phyloP scores from a whole-genome alignment of 2,113 vertebrate genomes.

The Rhea americana region DNA sequence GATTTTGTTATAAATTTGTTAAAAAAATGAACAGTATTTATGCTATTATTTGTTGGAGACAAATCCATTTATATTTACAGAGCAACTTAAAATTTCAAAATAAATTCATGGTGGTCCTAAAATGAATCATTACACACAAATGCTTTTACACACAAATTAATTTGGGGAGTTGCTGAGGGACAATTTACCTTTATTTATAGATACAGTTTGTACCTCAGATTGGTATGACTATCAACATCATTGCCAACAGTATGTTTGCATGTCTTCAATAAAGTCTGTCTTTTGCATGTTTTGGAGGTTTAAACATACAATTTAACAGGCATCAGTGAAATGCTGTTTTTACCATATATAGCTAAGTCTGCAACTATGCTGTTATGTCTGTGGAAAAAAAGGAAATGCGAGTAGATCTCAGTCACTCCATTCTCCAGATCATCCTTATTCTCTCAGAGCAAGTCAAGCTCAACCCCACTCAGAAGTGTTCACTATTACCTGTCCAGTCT shows the following conservation, averaged over 20 bases:
- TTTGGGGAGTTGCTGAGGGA: not conserved
- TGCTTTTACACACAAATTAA: not conserved
- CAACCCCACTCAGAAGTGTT: not conserved
- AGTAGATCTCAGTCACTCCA: not conserved
- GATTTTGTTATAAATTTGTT: not conserved
- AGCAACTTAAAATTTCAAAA: not conserved
- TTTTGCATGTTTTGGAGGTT: not conserved
- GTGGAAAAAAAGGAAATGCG: not conserved
- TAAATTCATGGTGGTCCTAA: not conserved
- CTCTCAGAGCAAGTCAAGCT: not conserved
- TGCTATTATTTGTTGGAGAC: not conserved
- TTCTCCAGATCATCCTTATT: not conserved
- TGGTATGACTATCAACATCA: fast-evolving
- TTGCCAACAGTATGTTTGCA: not conserved
- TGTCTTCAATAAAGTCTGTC: not conserved
- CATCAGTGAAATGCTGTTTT: not conserved
- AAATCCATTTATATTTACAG: not conserved
- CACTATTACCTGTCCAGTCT: not conserved
- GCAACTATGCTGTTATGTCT: fast-evolving
- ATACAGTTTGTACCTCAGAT: not conserved
- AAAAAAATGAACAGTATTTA: not conserved
- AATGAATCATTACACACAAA: not conserved
- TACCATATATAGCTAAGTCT: not conserved
- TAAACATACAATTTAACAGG: not conserved
- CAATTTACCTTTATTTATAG: not conserved